These are phyloP conservation scores for Scaptomyza graminum DNA, from an alignment of 1,140 invertebrate species.

Conservation along the genomic window DNA sequence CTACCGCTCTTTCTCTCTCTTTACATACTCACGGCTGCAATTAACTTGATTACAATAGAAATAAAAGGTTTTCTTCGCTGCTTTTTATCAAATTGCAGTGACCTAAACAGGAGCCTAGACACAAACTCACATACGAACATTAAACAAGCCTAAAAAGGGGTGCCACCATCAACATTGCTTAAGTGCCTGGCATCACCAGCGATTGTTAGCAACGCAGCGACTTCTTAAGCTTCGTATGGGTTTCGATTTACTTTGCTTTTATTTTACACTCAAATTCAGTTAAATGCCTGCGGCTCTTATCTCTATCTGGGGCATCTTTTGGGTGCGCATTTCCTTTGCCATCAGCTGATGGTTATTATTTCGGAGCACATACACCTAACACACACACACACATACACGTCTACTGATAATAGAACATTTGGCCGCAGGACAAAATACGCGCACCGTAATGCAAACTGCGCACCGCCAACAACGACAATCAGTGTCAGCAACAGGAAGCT, in stretches of 20 bases:
- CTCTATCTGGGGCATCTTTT: constrained; percentile 63
- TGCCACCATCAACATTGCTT: constrained; percentile 1
- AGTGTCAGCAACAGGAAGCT: constrained; percentile 72
- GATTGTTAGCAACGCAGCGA: constrained; percentile 24
- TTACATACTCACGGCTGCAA: constrained; percentile 41
- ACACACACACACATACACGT: constrained; percentile 21
- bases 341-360: constrained; percentile 61
- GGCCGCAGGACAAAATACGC: constrained; percentile 76
- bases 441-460: constrained; percentile 39
- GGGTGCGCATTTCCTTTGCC: constrained; percentile 28
- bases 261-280: constrained; percentile 68
- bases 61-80: constrained; percentile 19
- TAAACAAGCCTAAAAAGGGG: constrained; percentile 12
- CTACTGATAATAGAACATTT: constrained; percentile 72
- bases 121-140: not conserved
- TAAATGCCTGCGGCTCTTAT: constrained; percentile 58
- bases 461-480: constrained; percentile 60
- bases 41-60: constrained; percentile 74
- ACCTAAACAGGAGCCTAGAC: constrained; percentile 3
- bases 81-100: constrained; percentile 38
- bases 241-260: constrained; percentile 43
- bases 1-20: not conserved
- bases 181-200: not conserved
- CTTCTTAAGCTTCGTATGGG: constrained; percentile 42
- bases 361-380: constrained; percentile 31